Evolutionary conservation across 2,797 vertebrate genomes (phyloP).

Genomic region (Fringilla coelebs): DNA sequence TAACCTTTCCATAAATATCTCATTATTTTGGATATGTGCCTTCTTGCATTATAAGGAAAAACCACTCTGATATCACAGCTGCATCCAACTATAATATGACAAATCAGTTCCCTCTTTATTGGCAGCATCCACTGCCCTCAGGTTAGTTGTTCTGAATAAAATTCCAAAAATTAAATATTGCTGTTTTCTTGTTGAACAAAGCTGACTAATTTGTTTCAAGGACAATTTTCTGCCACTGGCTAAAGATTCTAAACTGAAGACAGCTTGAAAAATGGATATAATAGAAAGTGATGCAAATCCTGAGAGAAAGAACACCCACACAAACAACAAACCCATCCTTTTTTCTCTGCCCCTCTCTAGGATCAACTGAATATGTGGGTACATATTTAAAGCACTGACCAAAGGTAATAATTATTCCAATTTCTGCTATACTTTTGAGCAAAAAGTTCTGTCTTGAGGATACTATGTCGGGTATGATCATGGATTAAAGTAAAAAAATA

Average conservation of each 20-base stretch:
- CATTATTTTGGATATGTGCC: not conserved
- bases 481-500: not conserved
- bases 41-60: not conserved
- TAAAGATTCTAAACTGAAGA: not conserved
- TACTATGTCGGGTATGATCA: not conserved
- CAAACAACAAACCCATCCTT: not conserved
- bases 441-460: not conserved
- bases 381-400: not conserved
- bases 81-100: not conserved
- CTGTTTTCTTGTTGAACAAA: not conserved
- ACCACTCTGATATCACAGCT: not conserved
- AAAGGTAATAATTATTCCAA: not conserved
- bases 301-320: not conserved
- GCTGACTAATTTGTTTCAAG: slow-evolving; percentile 27
- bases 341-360: not conserved
- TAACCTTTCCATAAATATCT: not conserved
- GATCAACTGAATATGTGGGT: not conserved
- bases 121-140: not conserved
- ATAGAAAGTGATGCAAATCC: not conserved
- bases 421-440: not conserved
- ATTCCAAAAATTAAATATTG: slow-evolving; percentile 11
- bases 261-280: not conserved
- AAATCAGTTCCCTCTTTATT: not conserved
- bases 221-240: not conserved
- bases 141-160: not conserved